A percentile compares a stretch with the other conserved stretches of the same genome.
phyloP scores from a whole-genome alignment of 2,888 invertebrate species.

The Ditylenchus weischeri region DNA sequence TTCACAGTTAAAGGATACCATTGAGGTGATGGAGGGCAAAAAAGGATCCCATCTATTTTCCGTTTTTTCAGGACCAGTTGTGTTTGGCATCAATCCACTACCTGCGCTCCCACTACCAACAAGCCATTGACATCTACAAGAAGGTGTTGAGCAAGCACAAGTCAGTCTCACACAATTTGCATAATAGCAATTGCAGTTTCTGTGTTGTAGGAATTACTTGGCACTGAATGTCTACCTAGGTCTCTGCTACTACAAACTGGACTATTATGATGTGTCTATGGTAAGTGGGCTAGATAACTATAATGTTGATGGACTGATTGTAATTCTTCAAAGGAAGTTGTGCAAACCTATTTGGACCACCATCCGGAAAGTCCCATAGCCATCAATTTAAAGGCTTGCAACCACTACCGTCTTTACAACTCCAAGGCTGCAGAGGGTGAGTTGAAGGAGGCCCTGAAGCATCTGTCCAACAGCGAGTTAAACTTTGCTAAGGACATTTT shows the following conservation, averaged over 20 bases:
- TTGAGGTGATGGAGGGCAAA: conserved; percentile 67
- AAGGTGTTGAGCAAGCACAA: conserved; percentile 83
- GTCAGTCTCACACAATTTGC: conserved; percentile 61
- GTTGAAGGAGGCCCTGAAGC: conserved; percentile 31
- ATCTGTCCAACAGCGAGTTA: conserved; percentile 40
- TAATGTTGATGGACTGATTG: neutral
- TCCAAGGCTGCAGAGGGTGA: conserved; percentile 80
- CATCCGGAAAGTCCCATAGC: conserved; percentile 90
- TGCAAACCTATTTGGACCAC: conserved; percentile 73
- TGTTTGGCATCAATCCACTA: conserved; percentile 72
- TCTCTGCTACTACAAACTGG: conserved; percentile 93
- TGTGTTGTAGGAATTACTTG: conserved; percentile 72
- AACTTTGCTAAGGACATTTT: conserved; percentile 65
- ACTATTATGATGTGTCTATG: conserved; percentile 95
- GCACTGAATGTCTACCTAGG: conserved; percentile 96
- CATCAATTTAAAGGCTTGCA: conserved; percentile 84
- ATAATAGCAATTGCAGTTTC: too few relatives aligned
- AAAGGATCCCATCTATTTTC: conserved; percentile 59
- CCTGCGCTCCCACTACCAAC: conserved; percentile 90
- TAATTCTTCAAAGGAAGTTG: conserved; percentile 36
- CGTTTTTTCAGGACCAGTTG: conserved; percentile 66
- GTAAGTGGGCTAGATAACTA: conserved; percentile 44
- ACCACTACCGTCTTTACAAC: conserved; percentile 81
- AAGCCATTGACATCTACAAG: conserved; percentile 97
- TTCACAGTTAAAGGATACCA: conserved; percentile 78